Evolutionary conservation across 2,113 vertebrate species (phyloP).

Genomic region (Corvus hawaiiensis): DNA sequence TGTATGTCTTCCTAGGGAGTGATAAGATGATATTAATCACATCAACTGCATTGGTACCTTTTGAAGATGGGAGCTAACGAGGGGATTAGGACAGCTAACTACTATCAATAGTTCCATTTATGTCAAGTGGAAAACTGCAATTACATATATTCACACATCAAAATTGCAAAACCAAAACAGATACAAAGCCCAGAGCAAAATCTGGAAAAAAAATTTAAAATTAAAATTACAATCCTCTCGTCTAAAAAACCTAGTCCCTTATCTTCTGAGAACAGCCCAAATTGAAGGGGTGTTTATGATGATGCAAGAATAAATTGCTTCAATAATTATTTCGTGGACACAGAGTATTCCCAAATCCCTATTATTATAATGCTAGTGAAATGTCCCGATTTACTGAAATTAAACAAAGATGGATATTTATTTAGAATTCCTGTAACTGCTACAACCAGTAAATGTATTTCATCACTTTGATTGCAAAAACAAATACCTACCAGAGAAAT

Average conservation of each 20-base stretch:
- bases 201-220: background rate
- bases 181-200: background rate
- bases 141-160: background rate
- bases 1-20: background rate
- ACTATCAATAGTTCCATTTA: background rate
- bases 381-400: slow-evolving; percentile 49
- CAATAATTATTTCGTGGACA: slow-evolving; percentile 18
- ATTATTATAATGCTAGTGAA: slow-evolving; percentile 46
- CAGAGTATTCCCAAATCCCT: slow-evolving; percentile 42
- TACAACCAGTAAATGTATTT: slow-evolving; percentile 52
- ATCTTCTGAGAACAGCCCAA: slow-evolving; percentile 32
- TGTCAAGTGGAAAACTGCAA: background rate
- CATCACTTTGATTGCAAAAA: slow-evolving; percentile 55
- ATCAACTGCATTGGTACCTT: background rate
- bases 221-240: background rate
- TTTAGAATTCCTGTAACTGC: slow-evolving; percentile 61
- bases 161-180: background rate
- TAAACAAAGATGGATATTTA: slow-evolving; percentile 54
- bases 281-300: background rate
- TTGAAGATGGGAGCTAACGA: background rate
- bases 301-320: slow-evolving; percentile 50
- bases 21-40: background rate
- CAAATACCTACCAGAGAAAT: slow-evolving; percentile 52
- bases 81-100: background rate
- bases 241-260: background rate